Percentiles rank a stretch among this genome's conserved stretches.
phyloP scores from a whole-genome alignment of 2,888 invertebrate genomes.

The Apamea epomidion region DNA sequence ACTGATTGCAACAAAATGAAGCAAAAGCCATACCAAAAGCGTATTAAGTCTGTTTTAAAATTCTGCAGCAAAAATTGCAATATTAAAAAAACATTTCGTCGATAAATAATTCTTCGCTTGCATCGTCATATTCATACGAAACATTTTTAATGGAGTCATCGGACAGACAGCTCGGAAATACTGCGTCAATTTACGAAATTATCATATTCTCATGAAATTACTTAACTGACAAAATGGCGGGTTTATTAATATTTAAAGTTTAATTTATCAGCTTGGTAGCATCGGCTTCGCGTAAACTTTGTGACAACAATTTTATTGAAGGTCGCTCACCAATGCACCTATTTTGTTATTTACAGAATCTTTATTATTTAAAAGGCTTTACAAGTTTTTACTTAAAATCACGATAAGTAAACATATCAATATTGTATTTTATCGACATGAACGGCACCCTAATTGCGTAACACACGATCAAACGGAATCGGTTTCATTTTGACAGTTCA shows the following conservation, averaged over 20 bases:
- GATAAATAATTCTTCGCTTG: conserved; percentile 6
- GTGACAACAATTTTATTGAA: background rate
- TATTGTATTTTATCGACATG: too few species aligned
- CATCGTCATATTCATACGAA: conserved; percentile 6
- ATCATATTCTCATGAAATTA: conserved; percentile 24
- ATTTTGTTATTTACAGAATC: background rate
- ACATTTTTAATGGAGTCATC: conserved; percentile 28
- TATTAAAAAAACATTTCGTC: background rate
- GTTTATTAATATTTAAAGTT: conserved; percentile 35
- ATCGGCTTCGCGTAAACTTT: background rate
- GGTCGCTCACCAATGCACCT: background rate
- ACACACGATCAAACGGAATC: too few species aligned
- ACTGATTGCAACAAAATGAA: background rate
- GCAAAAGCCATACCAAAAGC: background rate
- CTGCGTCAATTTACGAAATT: conserved; percentile 8
- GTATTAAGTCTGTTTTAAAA: conserved; percentile 16
- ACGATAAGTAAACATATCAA: too few species aligned
- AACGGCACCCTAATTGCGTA: too few species aligned
- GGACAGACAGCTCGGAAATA: conserved; percentile 18
- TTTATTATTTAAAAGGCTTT: background rate
- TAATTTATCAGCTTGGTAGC: background rate
- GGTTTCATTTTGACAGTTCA: too few species aligned
- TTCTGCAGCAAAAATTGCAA: background rate
- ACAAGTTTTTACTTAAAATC: background rate
- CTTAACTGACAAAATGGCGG: conserved; percentile 14